phyloP scores from a whole-genome alignment of 2,888 invertebrate species.

The Tridacna crocea region DNA sequence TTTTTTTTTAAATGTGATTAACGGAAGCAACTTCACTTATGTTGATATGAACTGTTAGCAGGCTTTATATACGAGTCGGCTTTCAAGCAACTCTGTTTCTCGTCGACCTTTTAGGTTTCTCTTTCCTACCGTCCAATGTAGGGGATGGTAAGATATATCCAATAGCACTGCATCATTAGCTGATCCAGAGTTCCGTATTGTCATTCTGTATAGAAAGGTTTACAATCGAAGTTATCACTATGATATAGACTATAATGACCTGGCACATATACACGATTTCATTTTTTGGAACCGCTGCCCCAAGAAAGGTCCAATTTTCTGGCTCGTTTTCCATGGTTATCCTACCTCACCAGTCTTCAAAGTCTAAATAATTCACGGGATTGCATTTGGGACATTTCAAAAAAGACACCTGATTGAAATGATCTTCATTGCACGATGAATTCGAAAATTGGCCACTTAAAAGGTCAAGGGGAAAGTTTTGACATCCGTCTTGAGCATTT shows the following conservation, averaged over 20 bases:
- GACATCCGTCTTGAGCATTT: neutral
- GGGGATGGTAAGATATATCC: slow-evolving; percentile 31
- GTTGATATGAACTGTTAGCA: no score
- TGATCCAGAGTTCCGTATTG: slow-evolving; percentile 32
- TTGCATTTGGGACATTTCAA: slow-evolving; percentile 14
- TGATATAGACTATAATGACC: slow-evolving; percentile 38
- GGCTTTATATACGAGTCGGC: no score
- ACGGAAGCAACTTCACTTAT: neutral
- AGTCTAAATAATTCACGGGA: neutral
- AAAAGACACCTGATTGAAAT: neutral
- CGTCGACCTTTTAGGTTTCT: neutral
- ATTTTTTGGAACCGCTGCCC: slow-evolving; percentile 34
- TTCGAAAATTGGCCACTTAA: slow-evolving; percentile 11
- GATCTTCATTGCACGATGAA: neutral
- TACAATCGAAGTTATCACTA: slow-evolving; percentile 43
- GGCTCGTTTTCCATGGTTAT: slow-evolving; percentile 3
- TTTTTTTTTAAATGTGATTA: neutral
- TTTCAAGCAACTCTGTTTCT: slow-evolving; percentile 1
- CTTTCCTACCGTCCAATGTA: slow-evolving; percentile 7
- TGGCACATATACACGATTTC: slow-evolving; percentile 54
- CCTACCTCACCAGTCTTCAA: neutral
- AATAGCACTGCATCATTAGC: slow-evolving; percentile 36
- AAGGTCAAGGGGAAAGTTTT: slow-evolving; percentile 7
- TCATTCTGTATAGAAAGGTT: slow-evolving; percentile 44
- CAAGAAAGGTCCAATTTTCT: slow-evolving; percentile 42